Percentiles rank a stretch among this genome's conserved stretches.
Evolutionary conservation across 2,113 vertebrate genomes (phyloP).

Genomic region (Pelecanus crispus): DNA sequence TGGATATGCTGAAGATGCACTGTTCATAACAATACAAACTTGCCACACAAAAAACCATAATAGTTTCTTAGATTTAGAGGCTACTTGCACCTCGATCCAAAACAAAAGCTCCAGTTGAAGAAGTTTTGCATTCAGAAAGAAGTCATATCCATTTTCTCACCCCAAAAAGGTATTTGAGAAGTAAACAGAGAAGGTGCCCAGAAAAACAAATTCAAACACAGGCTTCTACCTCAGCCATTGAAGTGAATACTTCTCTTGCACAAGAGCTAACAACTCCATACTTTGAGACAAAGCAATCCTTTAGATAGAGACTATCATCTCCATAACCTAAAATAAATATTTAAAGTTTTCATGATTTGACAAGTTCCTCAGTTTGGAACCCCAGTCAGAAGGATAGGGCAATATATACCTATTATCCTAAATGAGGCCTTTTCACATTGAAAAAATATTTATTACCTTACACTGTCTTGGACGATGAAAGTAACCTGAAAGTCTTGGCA

Average conservation of each 20-base stretch:
- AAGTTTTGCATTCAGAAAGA: neutral
- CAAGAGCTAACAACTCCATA: neutral
- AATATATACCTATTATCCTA: neutral
- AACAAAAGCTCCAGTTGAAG: neutral
- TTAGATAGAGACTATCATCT: neutral
- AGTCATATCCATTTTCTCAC: neutral
- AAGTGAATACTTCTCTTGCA: neutral
- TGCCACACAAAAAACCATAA: neutral
- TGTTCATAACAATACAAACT: neutral
- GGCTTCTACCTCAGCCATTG: neutral
- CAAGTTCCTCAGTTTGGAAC: neutral
- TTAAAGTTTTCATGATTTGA: neutral
- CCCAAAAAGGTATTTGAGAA: neutral
- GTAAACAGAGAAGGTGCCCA: neutral
- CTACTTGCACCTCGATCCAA: neutral
- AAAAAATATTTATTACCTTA: neutral
- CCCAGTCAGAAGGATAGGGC: neutral
- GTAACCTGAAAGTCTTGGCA: neutral
- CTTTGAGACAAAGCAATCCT: neutral
- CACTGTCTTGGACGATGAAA: neutral
- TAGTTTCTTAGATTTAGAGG: neutral
- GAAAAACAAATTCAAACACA: neutral
- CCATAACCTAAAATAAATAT: neutral
- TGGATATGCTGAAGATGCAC: neutral
- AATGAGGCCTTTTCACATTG: neutral